Conservation (phyloP, 1,140 invertebrate species). For the Microplitis demolitor region DNA sequence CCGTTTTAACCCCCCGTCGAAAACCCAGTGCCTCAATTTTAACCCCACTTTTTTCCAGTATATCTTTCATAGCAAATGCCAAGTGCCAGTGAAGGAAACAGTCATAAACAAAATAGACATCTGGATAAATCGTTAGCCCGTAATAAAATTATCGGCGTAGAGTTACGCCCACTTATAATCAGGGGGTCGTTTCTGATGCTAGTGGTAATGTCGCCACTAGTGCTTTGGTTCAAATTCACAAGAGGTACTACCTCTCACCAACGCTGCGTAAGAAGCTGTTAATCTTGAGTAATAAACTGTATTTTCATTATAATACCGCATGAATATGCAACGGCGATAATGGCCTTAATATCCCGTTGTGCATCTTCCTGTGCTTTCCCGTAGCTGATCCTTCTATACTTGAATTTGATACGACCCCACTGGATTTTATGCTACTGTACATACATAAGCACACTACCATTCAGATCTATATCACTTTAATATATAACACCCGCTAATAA, state of each 20-base stretch:
- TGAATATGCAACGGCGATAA: slow-evolving; percentile 64
- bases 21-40: too few species aligned
- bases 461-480: neutral
- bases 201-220: slow-evolving; percentile 3
- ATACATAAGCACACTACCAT: neutral
- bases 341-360: slow-evolving; percentile 63
- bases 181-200: neutral
- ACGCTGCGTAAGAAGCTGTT: slow-evolving; percentile 60
- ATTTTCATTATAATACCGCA: slow-evolving; percentile 65
- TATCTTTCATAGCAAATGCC: too few species aligned
- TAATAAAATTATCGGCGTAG: neutral
- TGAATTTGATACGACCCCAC: slow-evolving; percentile 59
- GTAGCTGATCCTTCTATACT: slow-evolving; percentile 57
- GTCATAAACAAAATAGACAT: too few species aligned
- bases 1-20: too few species aligned
- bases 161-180: neutral
- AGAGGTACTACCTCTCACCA: slow-evolving; percentile 48
- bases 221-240: slow-evolving; percentile 20
- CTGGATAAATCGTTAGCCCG: too few species aligned
- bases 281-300: slow-evolving; percentile 64
- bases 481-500: too few species aligned
- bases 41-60: too few species aligned
- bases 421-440: slow-evolving; percentile 51
- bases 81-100: too few species aligned
- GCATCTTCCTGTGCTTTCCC: slow-evolving; percentile 62